Base-by-base conservation (phyloP, 1,140 invertebrate species). In the Theocolax elegans region DNA sequence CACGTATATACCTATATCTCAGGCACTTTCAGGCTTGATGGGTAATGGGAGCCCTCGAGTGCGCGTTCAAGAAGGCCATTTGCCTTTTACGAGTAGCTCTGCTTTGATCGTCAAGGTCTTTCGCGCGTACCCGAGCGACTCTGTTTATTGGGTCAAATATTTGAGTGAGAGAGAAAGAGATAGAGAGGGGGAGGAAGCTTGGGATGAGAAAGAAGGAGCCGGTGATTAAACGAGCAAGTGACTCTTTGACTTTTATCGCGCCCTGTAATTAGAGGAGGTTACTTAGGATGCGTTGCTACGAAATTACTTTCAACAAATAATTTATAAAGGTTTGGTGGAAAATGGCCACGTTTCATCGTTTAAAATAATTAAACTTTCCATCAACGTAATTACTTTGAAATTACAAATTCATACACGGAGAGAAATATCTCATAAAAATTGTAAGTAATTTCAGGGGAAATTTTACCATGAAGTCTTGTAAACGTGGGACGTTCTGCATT, bases 91-190 rank as follows among this genome's bases (percentile, higher is more conserved):
- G 66, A 48, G 27, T 49, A 44, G 44, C 46, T 60, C 27, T 67
- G 19, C 44, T 67, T 60, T 62, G 58, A 27, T 40, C 67, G 58
- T 68, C 29, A 42, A 60, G 35, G 25, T 42, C 58, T 68, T 59
- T 62, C 9, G 58, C 15, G 10, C 3, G n/a, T 40, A 38, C 6
- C 12, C 19, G 53, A 4, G 6, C 17, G 17, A 42, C 12, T 49
- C 23, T n/a, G 35, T 62, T 68, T 68, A 68, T 68, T 62, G 67
- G 67, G 59, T 62, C 67, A 54, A 67, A 68, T 62, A 68, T 62
- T 62, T 53, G 35, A 60, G 27, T 21, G 19, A 53, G 42, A 62
- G 9, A 58, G 23, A 40, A 51, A 29, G 31, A 60, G 29, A 54
- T 12, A 59, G 59, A 58, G 64, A 64, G 29, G 27, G 49, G 31